Conservation (phyloP, 2,797 vertebrate species). For the Rallus crepitans region DNA sequence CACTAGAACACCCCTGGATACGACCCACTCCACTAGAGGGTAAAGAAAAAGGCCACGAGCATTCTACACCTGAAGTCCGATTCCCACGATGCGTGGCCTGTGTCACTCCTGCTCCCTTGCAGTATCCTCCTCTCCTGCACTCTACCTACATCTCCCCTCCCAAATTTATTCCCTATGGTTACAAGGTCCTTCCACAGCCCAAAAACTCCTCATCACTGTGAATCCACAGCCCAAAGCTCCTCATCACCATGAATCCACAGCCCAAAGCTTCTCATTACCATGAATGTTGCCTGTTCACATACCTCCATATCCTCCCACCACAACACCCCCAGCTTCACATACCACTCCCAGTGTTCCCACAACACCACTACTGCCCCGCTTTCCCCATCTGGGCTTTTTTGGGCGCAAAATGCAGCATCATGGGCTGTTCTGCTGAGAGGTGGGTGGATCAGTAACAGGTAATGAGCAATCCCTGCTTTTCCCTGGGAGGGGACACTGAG, state of each 20-base stretch:
- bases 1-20: accelerated
- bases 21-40: neutral
- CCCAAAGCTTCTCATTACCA: accelerated
- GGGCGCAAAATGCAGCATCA: accelerated
- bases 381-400: neutral
- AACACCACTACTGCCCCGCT: neutral
- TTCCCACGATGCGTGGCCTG: neutral
- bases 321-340: neutral
- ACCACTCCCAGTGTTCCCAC: neutral
- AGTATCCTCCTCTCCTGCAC: neutral
- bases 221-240: accelerated
- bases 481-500: neutral
- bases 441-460: neutral
- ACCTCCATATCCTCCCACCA: neutral
- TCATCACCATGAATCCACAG: neutral
- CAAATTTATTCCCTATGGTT: accelerated
- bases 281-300: accelerated
- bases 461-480: neutral
- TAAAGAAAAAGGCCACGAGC: neutral
- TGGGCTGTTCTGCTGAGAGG: neutral
- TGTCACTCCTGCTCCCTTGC: neutral
- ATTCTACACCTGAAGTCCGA: neutral
- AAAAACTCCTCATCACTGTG: neutral
- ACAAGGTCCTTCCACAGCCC: neutral
- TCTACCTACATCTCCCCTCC: accelerated